phyloP scores from a whole-genome alignment of 2,797 vertebrate genomes.

The Poecilia velifera region DNA sequence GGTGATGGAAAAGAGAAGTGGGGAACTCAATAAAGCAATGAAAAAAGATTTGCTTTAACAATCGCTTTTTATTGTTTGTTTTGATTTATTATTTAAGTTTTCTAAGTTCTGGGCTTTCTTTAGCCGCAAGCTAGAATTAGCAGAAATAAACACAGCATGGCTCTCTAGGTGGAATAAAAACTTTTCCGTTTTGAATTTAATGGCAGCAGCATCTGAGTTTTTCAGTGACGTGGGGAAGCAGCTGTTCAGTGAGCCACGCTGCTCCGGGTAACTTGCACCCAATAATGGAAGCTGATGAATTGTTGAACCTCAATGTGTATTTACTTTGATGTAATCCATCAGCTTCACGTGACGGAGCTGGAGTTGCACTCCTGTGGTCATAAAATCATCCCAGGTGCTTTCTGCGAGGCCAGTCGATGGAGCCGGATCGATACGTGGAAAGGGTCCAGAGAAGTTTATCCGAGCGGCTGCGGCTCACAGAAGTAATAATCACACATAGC shows the following conservation, averaged over 20 bases:
- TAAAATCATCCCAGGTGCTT: conserved; percentile 37
- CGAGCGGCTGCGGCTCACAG: not conserved
- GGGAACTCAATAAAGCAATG: not conserved
- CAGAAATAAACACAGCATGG: not conserved
- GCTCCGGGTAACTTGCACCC: not conserved
- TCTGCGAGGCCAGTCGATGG: conserved; percentile 34
- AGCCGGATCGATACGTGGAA: conserved; percentile 39
- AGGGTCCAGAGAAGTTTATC: conserved; percentile 26
- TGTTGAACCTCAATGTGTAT: not conserved
- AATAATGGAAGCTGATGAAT: not conserved
- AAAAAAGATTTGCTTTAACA: not conserved
- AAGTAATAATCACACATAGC: conserved; percentile 39
- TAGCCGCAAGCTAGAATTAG: not conserved
- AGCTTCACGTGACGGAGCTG: conserved; percentile 4
- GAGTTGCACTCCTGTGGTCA: conserved; percentile 19
- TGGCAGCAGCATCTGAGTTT: not conserved
- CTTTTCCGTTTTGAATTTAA: not conserved
- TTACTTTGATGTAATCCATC: conserved; percentile 17
- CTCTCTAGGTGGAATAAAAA: not conserved
- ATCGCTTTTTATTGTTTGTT: not conserved
- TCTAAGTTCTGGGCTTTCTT: not conserved
- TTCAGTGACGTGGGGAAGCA: not conserved
- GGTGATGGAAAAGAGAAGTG: not conserved
- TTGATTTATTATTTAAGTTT: not conserved
- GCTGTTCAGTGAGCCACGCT: no score